Conservation (phyloP, 2,113 vertebrate genomes). For the Australoheros scitulus region DNA sequence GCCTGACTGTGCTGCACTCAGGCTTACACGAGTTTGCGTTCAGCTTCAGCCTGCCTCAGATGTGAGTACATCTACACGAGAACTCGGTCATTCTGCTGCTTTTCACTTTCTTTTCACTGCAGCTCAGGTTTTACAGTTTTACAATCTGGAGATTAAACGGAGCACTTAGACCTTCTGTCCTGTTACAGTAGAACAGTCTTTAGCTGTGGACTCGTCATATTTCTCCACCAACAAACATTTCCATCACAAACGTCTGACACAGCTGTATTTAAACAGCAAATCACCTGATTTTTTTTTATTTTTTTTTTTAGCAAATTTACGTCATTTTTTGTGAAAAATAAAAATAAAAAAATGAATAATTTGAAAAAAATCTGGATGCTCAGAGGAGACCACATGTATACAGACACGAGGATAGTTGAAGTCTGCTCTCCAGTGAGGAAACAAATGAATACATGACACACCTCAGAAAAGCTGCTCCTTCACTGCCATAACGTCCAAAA, state of each 20-base stretch:
- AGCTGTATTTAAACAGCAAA: neutral
- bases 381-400: neutral
- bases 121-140: neutral
- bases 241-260: no score
- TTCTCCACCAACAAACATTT: no score
- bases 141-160: no score
- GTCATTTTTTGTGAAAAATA: neutral
- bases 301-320: neutral
- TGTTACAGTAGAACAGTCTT: neutral
- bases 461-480: no score
- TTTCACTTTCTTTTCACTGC: neutral
- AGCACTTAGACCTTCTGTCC: neutral
- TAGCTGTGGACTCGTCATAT: neutral
- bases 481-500: neutral
- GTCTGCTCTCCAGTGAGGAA: neutral
- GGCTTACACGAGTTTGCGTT: conserved; percentile 98
- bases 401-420: neutral
- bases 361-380: neutral
- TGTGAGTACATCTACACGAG: conserved; percentile 82
- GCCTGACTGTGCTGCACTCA: conserved; percentile 89
- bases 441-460: neutral
- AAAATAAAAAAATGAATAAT: neutral
- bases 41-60: conserved; percentile 98
- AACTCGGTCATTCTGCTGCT: neutral
- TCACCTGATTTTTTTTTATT: neutral